phyloP scores from a whole-genome alignment of 2,113 vertebrate genomes.

The Myrmophylax atrothorax region DNA sequence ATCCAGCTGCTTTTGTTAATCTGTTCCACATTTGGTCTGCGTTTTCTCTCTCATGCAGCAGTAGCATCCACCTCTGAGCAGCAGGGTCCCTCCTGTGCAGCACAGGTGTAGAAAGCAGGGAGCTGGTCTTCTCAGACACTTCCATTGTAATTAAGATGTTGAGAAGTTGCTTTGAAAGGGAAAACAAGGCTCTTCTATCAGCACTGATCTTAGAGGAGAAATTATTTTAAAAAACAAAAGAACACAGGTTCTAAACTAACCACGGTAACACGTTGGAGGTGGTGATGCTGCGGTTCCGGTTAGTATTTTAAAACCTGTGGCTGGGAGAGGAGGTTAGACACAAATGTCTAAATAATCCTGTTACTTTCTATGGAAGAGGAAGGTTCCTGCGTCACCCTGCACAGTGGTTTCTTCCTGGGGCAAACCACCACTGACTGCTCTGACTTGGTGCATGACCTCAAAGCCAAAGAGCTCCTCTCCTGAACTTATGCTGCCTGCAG shows the following conservation, averaged over 20 bases:
- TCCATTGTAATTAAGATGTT: neutral
- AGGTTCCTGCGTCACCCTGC: neutral
- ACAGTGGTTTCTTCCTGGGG: neutral
- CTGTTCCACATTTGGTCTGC: neutral
- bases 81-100: neutral
- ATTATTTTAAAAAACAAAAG: neutral
- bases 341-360: neutral
- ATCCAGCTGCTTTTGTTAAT: neutral
- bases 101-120: neutral
- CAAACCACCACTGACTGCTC: neutral
- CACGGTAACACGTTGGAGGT: neutral
- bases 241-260: neutral
- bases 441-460: neutral
- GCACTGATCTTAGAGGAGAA: neutral
- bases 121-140: neutral
- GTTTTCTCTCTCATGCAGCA: neutral
- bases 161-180: neutral
- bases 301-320: neutral
- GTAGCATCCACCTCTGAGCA: neutral
- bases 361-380: neutral
- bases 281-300: neutral
- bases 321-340: neutral
- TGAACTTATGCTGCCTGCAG: neutral
- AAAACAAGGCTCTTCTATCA: neutral
- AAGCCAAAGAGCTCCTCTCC: slow-evolving; percentile 40